Evolutionary conservation across 2,888 invertebrate species (phyloP).

Genomic region (Eustalomyia histrio): DNA sequence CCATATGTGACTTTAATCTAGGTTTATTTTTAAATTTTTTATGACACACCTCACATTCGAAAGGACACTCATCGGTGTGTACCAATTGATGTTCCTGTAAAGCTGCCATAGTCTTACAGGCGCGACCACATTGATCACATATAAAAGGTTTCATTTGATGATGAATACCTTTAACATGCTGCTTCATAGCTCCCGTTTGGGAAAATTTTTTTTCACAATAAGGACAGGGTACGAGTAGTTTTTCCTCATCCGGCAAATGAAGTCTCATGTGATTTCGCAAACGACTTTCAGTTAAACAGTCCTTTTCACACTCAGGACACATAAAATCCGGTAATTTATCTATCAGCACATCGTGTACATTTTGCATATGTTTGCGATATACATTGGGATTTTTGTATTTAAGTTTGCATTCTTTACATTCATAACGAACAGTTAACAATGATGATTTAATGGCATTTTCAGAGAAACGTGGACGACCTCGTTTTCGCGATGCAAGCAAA

Average conservation of each 20-base stretch:
- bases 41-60: slow-evolving; percentile 78
- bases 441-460: slow-evolving; percentile 7
- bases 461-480: slow-evolving; percentile 49
- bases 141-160: slow-evolving; percentile 78
- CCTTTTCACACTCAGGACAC: slow-evolving; percentile 66
- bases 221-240: slow-evolving; percentile 70
- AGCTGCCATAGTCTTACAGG: slow-evolving; percentile 80
- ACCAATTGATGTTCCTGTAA: slow-evolving; percentile 80
- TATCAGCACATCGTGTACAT: slow-evolving; percentile 59
- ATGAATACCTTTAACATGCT: slow-evolving; percentile 74
- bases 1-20: slow-evolving; percentile 78
- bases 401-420: slow-evolving; percentile 61
- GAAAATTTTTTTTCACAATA: slow-evolving; percentile 70
- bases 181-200: slow-evolving; percentile 69
- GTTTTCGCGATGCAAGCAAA: slow-evolving; percentile 1
- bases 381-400: slow-evolving; percentile 66
- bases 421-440: slow-evolving; percentile 22
- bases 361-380: slow-evolving; percentile 68
- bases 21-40: slow-evolving; percentile 77
- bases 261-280: slow-evolving; percentile 66
- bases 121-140: slow-evolving; percentile 80
- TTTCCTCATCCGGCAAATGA: slow-evolving; percentile 70
- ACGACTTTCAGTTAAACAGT: slow-evolving; percentile 64
- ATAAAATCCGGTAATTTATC: slow-evolving; percentile 63
- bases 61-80: slow-evolving; percentile 80